A percentile compares a stretch with the other conserved stretches of the same genome.
These are phyloP conservation scores for Erinaceus europaeus DNA, from an alignment of 2,113 vertebrate genomes.

Conservation along the genomic window DNA sequence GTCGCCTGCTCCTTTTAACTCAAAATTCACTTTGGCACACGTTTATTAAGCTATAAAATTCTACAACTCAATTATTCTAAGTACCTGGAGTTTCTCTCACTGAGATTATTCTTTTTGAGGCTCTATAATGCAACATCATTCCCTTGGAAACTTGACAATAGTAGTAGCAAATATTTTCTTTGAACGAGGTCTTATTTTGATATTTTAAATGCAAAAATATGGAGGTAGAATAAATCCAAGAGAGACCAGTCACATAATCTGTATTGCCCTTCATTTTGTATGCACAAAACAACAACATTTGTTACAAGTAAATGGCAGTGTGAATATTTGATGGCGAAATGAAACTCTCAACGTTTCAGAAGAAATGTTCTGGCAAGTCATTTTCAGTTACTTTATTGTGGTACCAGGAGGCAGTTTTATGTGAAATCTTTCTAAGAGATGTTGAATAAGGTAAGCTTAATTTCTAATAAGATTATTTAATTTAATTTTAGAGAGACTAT, in stretches of 20 bases:
- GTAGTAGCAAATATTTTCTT: not conserved
- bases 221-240: not conserved
- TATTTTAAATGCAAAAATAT: not conserved
- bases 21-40: slow-evolving; percentile 19
- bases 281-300: not conserved
- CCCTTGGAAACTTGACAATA: slow-evolving; percentile 11
- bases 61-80: slow-evolving; percentile 16
- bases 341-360: not conserved
- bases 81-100: not conserved
- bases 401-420: not conserved
- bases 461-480: not conserved
- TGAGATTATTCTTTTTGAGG: not conserved
- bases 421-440: not conserved
- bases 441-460: not conserved
- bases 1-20: not conserved
- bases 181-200: not conserved
- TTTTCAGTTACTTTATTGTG: not conserved
- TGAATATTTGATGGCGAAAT: not conserved
- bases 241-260: not conserved
- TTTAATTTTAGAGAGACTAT: not conserved
- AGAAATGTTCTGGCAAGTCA: not conserved
- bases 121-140: not conserved
- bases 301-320: not conserved
- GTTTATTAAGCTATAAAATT: slow-evolving; percentile 49
- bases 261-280: not conserved